Evolutionary conservation across 2,888 invertebrate species (phyloP), one percentile per base, ranked within the genome.

Genomic region (Amphipyra tragopoginis): DNA sequence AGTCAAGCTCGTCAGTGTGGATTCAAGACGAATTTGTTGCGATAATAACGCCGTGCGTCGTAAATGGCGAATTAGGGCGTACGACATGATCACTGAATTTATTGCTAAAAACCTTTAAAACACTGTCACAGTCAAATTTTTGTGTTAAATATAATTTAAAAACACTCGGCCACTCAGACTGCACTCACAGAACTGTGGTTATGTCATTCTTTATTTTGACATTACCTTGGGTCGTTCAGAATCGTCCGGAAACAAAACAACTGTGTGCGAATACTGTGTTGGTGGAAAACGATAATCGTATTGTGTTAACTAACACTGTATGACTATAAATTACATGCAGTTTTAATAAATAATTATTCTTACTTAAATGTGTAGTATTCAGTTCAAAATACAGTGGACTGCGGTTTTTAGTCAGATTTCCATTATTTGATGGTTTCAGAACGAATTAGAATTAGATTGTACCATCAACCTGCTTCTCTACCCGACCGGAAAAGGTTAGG

Each of bases 1-100:
- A 61, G 92, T 93, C 55, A 91, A 72, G 79, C 90, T 93, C 47
- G 89, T 91, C 90, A 93, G 86, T 65, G 92, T 92, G 13, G 90
- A 89, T 84, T 94, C 94, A 6, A 84, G 60, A 3, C 93, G 87
- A 67, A 91, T 87, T 86, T 90, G 91, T 61, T 90, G 89, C 8
- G 89, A 81, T 78, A 92, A 77, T 49, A 88, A 59, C 54, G 86
- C 86, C 50, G 90, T 87, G 48, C 89, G 92, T 58, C 94, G 92
- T 74, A 94, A 87, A 79, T 92, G 88, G 56, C 92, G 90, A 60
- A 92, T 86, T 64, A 93, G 75, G 43, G 92, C 83, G 68, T 93
- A 94, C 56, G 93, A 88, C 94, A 94, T 94, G 60, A 54, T 86
- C 69, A 55, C 62, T 63, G 51, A 62, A 64, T 75, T 75, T 70